Evolutionary conservation across 2,888 invertebrate genomes (phyloP).

Genomic region (Junonia oenone): DNA sequence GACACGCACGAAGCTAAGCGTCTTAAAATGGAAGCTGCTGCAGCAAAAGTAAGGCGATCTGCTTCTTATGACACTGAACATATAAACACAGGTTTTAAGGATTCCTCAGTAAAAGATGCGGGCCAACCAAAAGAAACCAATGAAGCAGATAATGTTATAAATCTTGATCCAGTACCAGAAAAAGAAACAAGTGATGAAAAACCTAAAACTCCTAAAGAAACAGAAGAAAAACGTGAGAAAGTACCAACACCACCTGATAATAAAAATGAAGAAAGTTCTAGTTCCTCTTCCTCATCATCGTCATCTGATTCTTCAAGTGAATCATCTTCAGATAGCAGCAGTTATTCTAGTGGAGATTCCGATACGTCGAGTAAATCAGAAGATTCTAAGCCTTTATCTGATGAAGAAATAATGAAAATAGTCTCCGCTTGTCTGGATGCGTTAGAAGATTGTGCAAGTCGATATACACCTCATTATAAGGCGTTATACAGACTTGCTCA

Average conservation of each 20-base stretch:
- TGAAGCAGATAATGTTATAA: conserved; percentile 28
- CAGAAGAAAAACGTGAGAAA: conserved; percentile 31
- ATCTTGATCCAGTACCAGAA: conserved; percentile 1
- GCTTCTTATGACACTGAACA: conserved; percentile 69
- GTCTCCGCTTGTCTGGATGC: conserved; percentile 86
- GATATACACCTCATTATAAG: conserved; percentile 96
- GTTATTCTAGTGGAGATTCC: conserved; percentile 75
- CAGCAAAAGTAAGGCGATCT: conserved; percentile 66
- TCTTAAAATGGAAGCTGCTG: conserved; percentile 61
- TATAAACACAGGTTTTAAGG: conserved; percentile 36
- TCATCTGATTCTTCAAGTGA: conserved; percentile 78
- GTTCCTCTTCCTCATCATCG: conserved; percentile 61
- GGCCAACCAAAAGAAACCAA: conserved; percentile 31
- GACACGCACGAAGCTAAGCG: conserved; percentile 62
- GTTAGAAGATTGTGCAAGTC: conserved; percentile 89
- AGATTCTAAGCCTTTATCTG: conserved; percentile 59
- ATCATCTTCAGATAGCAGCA: conserved; percentile 72
- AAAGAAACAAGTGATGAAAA: conserved; percentile 5
- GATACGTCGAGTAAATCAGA: conserved; percentile 68
- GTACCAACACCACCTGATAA: conserved; percentile 31
- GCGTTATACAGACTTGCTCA: conserved; percentile 92
- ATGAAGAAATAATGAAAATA: conserved; percentile 80
- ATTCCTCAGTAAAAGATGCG: conserved; percentile 12
- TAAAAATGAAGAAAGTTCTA: conserved; percentile 56
- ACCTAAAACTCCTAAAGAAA: conserved; percentile 21